phyloP scores from a whole-genome alignment of 2,888 invertebrate species.

The Hemaris fuciformis region DNA sequence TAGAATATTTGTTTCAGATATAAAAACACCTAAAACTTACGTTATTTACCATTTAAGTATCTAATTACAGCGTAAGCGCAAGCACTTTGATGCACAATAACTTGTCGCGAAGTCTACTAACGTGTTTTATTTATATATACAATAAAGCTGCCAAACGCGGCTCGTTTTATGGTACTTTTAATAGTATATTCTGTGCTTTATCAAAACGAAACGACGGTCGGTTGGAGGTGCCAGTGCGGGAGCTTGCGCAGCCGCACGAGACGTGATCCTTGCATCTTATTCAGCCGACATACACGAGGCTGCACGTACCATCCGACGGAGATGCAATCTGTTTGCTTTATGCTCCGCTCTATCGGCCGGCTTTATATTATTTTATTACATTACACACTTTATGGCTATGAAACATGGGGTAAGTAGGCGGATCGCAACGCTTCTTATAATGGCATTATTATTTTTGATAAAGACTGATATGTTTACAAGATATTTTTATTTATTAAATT shows the following conservation, averaged over 20 bases:
- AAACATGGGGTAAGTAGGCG: neutral
- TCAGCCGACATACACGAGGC: constrained; percentile 29
- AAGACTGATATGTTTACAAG: neutral
- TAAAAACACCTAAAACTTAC: too few relatives aligned
- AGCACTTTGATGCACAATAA: neutral
- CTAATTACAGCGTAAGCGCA: neutral
- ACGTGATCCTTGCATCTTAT: constrained; percentile 19
- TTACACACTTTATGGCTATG: constrained; percentile 20
- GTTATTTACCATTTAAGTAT: neutral
- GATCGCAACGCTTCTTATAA: neutral
- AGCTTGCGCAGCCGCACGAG: neutral
- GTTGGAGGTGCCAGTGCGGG: neutral
- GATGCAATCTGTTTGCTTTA: constrained; percentile 76
- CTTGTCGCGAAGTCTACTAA: neutral
- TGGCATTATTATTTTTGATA: neutral
- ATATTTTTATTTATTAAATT: neutral
- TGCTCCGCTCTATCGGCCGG: constrained; percentile 44
- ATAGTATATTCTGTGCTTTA: neutral
- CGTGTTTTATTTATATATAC: neutral
- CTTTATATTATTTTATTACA: constrained; percentile 48
- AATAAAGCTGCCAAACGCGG: neutral
- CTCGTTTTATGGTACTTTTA: neutral
- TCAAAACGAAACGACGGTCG: neutral
- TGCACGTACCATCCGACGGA: constrained; percentile 49
- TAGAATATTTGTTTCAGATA: too few relatives aligned